phyloP scores from a whole-genome alignment of 2,797 vertebrate genomes.

The Esox lucius region DNA sequence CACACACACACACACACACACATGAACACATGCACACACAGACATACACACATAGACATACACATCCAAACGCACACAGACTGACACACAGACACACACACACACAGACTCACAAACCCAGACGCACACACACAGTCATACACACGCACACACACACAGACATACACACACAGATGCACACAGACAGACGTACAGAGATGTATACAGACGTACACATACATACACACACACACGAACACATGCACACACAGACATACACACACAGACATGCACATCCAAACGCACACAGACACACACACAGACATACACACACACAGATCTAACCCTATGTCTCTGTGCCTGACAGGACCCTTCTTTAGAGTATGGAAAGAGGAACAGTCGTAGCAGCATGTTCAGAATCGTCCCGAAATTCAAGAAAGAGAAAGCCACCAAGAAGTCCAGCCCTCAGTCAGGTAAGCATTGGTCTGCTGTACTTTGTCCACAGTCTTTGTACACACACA shows the following conservation, averaged over 20 bases:
- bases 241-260: not conserved
- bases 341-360: constrained; percentile 91
- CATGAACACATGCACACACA: no score
- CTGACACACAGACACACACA: not conserved
- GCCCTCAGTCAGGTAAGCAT: constrained; percentile 91
- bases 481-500: not conserved
- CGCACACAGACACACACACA: not conserved
- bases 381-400: constrained; percentile 94
- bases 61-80: not conserved
- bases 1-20: not conserved
- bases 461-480: constrained; percentile 1
- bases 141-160: not conserved
- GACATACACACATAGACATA: not conserved
- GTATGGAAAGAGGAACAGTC: constrained; percentile 95
- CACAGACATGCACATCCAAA: not conserved
- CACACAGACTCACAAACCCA: no score
- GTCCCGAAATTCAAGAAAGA: constrained; percentile 99
- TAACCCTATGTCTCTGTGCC: constrained; percentile 57
- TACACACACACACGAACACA: not conserved
- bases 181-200: not conserved
- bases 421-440: constrained; percentile 89
- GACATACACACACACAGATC: not conserved
- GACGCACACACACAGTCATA: no score
- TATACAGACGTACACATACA: no score
- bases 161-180: not conserved